These are phyloP conservation scores for Apoda limacodes DNA, from an alignment of 2,888 invertebrate species.

Conservation along the genomic window DNA sequence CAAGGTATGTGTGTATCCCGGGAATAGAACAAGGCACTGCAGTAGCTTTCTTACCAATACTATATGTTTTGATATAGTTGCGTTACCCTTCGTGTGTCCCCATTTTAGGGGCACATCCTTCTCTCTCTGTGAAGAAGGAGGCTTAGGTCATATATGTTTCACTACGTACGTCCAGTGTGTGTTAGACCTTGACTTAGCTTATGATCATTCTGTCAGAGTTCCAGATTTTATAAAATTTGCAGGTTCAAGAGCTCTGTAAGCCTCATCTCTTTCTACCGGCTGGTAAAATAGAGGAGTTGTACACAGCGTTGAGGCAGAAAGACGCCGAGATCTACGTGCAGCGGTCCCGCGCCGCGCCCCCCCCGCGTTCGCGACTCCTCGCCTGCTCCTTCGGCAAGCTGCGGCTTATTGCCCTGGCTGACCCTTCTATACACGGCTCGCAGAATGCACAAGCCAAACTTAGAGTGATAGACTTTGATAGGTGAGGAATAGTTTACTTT, in stretches of 20 bases:
- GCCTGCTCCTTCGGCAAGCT: conserved; percentile 85
- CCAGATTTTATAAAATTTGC: background rate
- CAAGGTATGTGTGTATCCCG: conserved; percentile 75
- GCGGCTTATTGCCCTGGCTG: conserved; percentile 80
- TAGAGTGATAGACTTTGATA: conserved; percentile 85
- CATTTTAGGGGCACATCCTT: too few relatives aligned
- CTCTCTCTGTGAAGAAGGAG: too few relatives aligned
- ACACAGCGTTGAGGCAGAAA: conserved; percentile 86
- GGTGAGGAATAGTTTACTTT: too few relatives aligned
- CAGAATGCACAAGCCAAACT: conserved; percentile 80
- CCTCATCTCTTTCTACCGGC: conserved; percentile 86
- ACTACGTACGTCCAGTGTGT: too few relatives aligned
- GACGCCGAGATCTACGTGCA: conserved; percentile 97
- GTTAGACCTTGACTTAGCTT: too few relatives aligned
- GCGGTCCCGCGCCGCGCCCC: conserved; percentile 71
- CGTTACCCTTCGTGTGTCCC: too few relatives aligned
- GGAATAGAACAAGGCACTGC: too few relatives aligned
- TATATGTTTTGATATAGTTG: too few relatives aligned
- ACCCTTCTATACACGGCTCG: conserved; percentile 86
- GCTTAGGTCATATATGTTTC: too few relatives aligned
- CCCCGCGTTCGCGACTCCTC: conserved; percentile 77
- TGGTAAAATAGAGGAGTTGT: conserved; percentile 90
- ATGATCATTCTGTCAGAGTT: too few relatives aligned
- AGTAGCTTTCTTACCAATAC: too few relatives aligned
- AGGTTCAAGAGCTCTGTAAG: conserved; percentile 78